These are phyloP conservation scores for Panthera leo DNA, from an alignment of 2,113 vertebrate species.

Conservation along the genomic window DNA sequence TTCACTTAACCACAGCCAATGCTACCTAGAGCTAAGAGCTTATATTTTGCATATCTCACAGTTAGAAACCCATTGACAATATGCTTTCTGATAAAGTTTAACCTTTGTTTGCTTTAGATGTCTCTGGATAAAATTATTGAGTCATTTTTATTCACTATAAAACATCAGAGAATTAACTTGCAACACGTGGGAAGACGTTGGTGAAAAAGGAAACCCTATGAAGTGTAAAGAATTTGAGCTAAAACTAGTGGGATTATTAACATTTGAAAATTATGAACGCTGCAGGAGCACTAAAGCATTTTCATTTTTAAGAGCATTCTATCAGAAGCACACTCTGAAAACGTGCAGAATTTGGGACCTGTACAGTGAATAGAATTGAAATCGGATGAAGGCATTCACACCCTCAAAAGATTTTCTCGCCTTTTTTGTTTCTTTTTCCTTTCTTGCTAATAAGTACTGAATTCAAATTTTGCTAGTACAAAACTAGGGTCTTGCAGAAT, in stretches of 20 bases:
- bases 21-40: neutral
- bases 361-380: neutral
- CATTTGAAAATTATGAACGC: constrained; percentile 22
- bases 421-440: neutral
- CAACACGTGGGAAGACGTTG: neutral
- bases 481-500: neutral
- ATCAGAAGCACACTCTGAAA: neutral
- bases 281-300: neutral
- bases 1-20: neutral
- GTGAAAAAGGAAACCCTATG: constrained; percentile 9
- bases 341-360: neutral
- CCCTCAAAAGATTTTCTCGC: neutral
- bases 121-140: neutral
- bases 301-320: neutral
- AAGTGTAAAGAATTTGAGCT: constrained; percentile 31
- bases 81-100: neutral
- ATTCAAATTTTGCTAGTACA: neutral
- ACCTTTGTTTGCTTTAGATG: neutral
- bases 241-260: constrained; percentile 40
- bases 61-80: neutral
- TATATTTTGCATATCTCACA: neutral
- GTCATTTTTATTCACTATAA: neutral
- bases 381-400: neutral
- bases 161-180: neutral
- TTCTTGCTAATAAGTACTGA: neutral